A percentile compares a stretch with the other conserved stretches of the same genome.
phyloP scores from a whole-genome alignment of 2,797 vertebrate species.

The Sebastes aleutianus region DNA sequence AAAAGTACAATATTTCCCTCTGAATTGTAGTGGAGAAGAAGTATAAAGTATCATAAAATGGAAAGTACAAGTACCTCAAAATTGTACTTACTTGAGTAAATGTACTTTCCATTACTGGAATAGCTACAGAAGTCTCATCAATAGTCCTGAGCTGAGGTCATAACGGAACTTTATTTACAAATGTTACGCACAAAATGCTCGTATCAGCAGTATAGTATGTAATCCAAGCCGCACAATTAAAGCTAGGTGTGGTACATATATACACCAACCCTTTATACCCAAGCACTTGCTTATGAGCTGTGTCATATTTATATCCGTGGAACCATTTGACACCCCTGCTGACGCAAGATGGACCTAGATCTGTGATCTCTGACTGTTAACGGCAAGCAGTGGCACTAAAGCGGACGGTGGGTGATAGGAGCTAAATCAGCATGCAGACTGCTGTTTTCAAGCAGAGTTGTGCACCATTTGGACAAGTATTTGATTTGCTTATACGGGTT shows the following conservation, averaged over 20 bases:
- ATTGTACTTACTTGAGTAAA: not conserved
- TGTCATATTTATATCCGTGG: constrained; percentile 80
- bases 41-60: not conserved
- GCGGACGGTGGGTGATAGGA: not conserved
- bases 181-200: constrained; percentile 43
- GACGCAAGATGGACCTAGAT: constrained; percentile 69
- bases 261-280: constrained; percentile 69
- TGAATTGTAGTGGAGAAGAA: not conserved
- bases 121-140: not conserved
- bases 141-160: not conserved
- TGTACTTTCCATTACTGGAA: not conserved
- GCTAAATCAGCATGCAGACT: not conserved
- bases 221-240: constrained; percentile 65
- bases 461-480: not conserved
- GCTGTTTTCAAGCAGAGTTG: not conserved
- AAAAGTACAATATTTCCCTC: not conserved
- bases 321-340: constrained; percentile 80
- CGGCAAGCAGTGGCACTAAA: not conserved
- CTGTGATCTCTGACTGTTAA: constrained; percentile 37
- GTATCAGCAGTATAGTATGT: constrained; percentile 69
- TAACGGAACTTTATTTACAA: constrained; percentile 42
- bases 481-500: not conserved
- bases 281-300: constrained; percentile 72
- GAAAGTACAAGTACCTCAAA: not conserved
- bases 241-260: constrained; percentile 77